phyloP scores from a whole-genome alignment of 2,113 vertebrate genomes.

The Dolichotis patagonum region DNA sequence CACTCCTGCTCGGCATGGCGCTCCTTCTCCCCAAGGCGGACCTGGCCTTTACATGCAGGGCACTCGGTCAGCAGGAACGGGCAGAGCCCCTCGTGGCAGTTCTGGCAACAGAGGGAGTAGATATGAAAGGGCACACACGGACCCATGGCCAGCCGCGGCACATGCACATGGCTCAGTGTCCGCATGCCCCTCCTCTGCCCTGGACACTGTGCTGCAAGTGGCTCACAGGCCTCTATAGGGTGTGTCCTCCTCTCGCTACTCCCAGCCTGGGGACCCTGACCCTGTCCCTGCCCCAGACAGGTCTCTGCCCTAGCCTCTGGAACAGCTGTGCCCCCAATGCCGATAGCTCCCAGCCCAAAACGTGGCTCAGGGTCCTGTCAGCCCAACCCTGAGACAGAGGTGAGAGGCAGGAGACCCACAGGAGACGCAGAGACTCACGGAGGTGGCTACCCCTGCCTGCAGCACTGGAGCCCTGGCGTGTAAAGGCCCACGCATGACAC shows the following conservation, averaged over 20 bases:
- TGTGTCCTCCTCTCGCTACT: not conserved
- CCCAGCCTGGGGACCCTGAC: not conserved
- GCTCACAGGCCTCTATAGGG: not conserved
- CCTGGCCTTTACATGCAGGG: slow-evolving; percentile 81
- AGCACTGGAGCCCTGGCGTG: not conserved
- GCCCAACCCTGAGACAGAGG: not conserved
- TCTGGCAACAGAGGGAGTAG: slow-evolving; percentile 69
- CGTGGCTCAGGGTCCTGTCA: no score
- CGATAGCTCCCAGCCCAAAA: not conserved
- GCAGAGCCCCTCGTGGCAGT: slow-evolving; percentile 87
- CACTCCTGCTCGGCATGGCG: slow-evolving; percentile 88
- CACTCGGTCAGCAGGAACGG: slow-evolving; percentile 84
- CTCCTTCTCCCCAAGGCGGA: slow-evolving; percentile 85
- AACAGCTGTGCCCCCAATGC: no score
- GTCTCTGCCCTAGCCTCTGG: not conserved
- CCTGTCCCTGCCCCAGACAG: not conserved
- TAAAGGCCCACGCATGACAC: not conserved
- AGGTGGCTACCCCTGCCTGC: not conserved
- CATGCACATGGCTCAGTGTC: accelerated
- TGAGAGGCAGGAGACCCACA: not conserved
- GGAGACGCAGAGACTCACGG: not conserved
- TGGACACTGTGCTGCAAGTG: not conserved
- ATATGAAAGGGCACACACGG: accelerated
- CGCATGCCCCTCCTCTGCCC: not conserved
- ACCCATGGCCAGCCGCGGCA: not conserved